Conservation (phyloP, 2,888 invertebrate genomes). For the Crossocerus cetratus region DNA sequence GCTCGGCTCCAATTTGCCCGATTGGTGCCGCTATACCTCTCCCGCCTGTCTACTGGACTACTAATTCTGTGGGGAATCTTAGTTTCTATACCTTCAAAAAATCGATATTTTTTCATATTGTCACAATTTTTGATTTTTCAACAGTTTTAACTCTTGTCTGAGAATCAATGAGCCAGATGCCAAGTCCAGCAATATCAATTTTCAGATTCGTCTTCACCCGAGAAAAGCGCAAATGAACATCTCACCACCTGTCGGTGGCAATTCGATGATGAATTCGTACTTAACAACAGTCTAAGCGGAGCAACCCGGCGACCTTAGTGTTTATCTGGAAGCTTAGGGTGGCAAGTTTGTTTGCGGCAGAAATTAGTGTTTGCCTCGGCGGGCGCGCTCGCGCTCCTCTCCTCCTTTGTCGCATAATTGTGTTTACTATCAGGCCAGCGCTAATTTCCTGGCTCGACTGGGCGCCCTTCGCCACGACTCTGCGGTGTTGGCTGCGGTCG, state of each 20-base stretch:
- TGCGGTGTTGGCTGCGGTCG: conserved; percentile 60
- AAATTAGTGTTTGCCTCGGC: conserved; percentile 60
- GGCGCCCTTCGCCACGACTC: conserved; percentile 41
- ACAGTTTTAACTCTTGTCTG: no score
- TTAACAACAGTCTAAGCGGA: conserved; percentile 56
- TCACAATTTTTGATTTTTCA: no score
- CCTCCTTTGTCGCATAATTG: conserved; percentile 65
- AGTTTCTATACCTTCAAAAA: no score
- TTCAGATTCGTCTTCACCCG: not conserved
- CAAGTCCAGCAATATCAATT: no score
- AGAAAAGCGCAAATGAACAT: not conserved
- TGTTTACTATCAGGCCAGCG: conserved; percentile 57
- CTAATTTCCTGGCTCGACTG: conserved; percentile 59
- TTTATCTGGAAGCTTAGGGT: conserved; percentile 56
- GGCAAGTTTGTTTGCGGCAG: conserved; percentile 54
- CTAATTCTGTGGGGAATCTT: no score
- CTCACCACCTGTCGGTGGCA: no score
- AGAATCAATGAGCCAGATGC: no score
- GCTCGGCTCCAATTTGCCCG: conserved; percentile 50
- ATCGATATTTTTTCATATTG: no score
- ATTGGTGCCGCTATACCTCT: conserved; percentile 44
- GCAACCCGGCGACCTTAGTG: conserved; percentile 45
- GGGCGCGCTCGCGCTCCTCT: conserved; percentile 32
- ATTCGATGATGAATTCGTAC: conserved; percentile 17
- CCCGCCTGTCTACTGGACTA: no score